phyloP scores from a whole-genome alignment of 2,113 vertebrate species.

The Enhydra lutris region DNA sequence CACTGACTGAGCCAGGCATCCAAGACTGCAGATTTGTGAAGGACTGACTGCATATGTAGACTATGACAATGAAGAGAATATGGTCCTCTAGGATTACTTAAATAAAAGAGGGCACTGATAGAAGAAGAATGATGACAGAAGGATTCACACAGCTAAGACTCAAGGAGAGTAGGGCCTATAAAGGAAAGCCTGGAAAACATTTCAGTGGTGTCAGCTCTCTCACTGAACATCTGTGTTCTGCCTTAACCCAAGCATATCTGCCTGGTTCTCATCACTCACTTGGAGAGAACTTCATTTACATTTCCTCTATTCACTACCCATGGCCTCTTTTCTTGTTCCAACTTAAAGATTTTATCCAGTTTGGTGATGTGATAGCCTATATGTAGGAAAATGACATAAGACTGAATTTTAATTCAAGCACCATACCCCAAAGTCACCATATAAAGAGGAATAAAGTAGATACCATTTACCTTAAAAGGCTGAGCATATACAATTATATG shows the following conservation, averaged over 20 bases:
- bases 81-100: background rate
- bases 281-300: background rate
- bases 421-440: background rate
- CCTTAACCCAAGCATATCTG: background rate
- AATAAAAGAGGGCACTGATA: background rate
- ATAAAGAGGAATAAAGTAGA: background rate
- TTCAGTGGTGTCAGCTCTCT: background rate
- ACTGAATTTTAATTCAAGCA: background rate
- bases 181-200: background rate
- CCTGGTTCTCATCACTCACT: background rate
- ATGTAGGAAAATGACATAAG: background rate
- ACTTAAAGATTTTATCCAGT: background rate
- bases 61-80: background rate
- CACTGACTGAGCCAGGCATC: too few relatives aligned
- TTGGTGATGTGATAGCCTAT: background rate
- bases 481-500: background rate
- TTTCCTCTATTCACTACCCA: background rate
- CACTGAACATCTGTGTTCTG: background rate
- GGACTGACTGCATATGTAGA: background rate
- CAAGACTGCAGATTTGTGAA: background rate
- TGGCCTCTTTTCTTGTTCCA: background rate
- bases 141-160: background rate
- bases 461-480: background rate
- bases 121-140: background rate
- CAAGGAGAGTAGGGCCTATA: background rate